phyloP scores from a whole-genome alignment of 2,797 vertebrate species.

The Steatocranus sp. region DNA sequence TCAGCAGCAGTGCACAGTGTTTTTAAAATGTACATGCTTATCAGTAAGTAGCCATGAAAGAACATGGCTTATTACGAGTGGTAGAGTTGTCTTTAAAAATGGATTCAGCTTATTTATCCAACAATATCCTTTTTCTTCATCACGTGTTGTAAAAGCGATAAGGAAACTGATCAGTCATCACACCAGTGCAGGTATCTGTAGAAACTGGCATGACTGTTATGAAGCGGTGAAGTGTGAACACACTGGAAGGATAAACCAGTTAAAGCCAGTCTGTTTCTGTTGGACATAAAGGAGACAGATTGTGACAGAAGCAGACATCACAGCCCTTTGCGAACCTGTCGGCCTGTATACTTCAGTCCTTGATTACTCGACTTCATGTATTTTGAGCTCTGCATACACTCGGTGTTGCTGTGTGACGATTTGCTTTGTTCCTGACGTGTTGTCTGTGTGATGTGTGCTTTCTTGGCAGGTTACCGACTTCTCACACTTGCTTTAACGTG shows the following conservation, averaged over 20 bases:
- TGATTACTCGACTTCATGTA: neutral
- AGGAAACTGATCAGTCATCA: neutral
- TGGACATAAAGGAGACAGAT: neutral
- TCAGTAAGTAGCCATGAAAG: rapidly evolving
- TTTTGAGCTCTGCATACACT: neutral
- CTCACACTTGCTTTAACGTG: constrained; percentile 99
- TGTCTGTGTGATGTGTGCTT: neutral
- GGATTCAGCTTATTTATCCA: neutral
- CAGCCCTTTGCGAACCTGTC: neutral
- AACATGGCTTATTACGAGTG: neutral
- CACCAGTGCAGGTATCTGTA: neutral
- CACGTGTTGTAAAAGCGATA: neutral
- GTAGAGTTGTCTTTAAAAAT: neutral
- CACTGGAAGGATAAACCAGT: neutral
- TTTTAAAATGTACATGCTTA: neutral
- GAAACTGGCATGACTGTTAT: neutral
- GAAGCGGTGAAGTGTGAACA: rapidly evolving
- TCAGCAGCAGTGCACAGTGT: neutral
- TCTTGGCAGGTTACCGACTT: constrained; percentile 90
- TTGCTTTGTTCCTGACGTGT: neutral
- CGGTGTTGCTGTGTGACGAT: rapidly evolving
- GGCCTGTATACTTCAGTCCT: neutral
- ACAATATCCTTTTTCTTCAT: neutral
- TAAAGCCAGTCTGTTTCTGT: neutral
- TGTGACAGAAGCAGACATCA: rapidly evolving